Percentiles rank a stretch among this genome's conserved stretches.
Conservation (phyloP, 2,113 vertebrate genomes). For the Phrynosoma platyrhinos region DNA sequence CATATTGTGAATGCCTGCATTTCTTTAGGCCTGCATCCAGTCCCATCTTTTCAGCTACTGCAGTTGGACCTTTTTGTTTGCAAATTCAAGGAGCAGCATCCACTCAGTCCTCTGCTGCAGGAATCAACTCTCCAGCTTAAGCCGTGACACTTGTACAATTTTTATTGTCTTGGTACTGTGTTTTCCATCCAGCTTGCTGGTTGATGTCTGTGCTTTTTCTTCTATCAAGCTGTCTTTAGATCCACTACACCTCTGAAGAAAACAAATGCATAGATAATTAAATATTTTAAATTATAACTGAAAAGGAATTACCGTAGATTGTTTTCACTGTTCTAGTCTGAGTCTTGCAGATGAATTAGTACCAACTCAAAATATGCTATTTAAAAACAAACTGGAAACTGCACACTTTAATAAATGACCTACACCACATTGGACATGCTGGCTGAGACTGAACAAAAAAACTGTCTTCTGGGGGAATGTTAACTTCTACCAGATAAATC, state of each 20-base stretch:
- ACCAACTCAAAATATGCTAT: no score
- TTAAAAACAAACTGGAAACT: no score
- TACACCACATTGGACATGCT: no score
- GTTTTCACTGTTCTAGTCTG: neutral
- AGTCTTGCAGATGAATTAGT: neutral
- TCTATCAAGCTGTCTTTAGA: conserved; percentile 86
- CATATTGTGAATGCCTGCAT: conserved; percentile 22
- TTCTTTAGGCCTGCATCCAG: conserved; percentile 14
- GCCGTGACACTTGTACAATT: conserved; percentile 77
- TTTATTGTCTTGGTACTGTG: conserved; percentile 80
- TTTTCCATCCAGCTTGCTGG: conserved; percentile 75
- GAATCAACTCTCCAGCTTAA: conserved; percentile 84
- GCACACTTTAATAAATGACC: no score
- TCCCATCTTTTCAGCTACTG: conserved; percentile 19
- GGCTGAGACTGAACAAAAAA: no score
- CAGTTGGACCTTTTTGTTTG: conserved; percentile 47
- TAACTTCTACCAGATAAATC: no score
- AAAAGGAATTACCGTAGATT: neutral
- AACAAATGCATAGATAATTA: conserved; percentile 37
- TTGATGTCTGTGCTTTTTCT: conserved; percentile 70
- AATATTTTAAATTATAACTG: conserved; percentile 32
- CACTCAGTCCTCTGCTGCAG: conserved; percentile 6
- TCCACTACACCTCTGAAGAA: conserved; percentile 79
- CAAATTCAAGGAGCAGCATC: conserved; percentile 54
- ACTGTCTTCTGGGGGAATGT: no score